A percentile compares a stretch with the other conserved stretches of the same genome.
phyloP scores from a whole-genome alignment of 2,888 invertebrate genomes.

The Ormyrus thymus region DNA sequence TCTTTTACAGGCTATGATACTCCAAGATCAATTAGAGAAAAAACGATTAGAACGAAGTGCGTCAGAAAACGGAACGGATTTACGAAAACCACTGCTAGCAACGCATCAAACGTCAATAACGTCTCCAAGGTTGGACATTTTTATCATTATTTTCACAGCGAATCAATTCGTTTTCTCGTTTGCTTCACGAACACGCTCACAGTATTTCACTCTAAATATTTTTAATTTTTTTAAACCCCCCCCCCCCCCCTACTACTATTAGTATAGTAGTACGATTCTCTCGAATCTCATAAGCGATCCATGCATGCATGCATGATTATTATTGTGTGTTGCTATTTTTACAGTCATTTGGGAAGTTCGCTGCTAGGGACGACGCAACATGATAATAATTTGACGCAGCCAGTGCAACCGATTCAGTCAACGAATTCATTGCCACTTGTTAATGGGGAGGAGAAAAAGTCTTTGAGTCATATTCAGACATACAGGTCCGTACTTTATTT shows the following conservation, averaged over 20 bases:
- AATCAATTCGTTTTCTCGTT: slow-evolving; percentile 16
- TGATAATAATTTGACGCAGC: slow-evolving; percentile 60
- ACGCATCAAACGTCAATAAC: slow-evolving; percentile 69
- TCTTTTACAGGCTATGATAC: slow-evolving; percentile 67
- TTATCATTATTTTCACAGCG: neutral
- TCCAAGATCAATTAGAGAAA: slow-evolving; percentile 72
- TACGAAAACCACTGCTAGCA: slow-evolving; percentile 67
- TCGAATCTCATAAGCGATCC: slow-evolving; percentile 26
- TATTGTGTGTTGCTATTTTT: slow-evolving; percentile 59
- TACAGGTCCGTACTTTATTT: slow-evolving; percentile 78
- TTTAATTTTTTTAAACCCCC: slow-evolving; percentile 13
- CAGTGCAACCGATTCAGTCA: slow-evolving; percentile 65
- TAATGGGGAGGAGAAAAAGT: slow-evolving; percentile 82
- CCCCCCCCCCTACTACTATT: neutral
- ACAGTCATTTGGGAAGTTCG: slow-evolving; percentile 68
- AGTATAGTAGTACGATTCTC: neutral
- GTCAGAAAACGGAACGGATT: slow-evolving; percentile 70
- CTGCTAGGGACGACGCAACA: slow-evolving; percentile 63
- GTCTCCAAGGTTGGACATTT: slow-evolving; percentile 67
- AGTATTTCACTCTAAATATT: neutral
- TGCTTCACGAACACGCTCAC: slow-evolving; percentile 8
- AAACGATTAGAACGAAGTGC: slow-evolving; percentile 70
- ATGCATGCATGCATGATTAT: slow-evolving; percentile 61
- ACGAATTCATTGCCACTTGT: slow-evolving; percentile 65
- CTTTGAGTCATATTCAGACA: slow-evolving; percentile 83